Evolutionary conservation across 1,140 invertebrate species (phyloP).

Genomic region (Drosophila melanica): DNA sequence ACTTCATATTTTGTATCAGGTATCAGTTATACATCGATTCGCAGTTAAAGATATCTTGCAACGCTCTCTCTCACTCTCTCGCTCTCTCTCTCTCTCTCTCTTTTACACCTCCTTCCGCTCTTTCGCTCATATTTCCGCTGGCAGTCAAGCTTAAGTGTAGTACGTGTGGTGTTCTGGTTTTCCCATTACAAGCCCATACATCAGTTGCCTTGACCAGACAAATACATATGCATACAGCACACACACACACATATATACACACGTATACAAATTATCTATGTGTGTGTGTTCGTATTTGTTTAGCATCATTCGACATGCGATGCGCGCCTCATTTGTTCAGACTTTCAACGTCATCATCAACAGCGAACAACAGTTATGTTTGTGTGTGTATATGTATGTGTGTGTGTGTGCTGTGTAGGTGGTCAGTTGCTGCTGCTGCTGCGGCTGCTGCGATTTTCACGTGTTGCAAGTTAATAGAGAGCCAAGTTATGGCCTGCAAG

Average conservation of each 20-base stretch:
- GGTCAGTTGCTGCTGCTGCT: constrained; percentile 11
- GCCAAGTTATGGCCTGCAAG: constrained; percentile 51
- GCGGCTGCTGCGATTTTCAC: constrained; percentile 44
- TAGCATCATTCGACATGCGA: constrained; percentile 44
- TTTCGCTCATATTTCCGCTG: background rate
- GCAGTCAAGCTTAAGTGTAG: constrained; percentile 19
- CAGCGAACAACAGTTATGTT: constrained; percentile 12
- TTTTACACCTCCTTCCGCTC: background rate
- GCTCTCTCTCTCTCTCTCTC: background rate
- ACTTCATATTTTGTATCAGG: no score
- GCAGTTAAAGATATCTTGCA: background rate
- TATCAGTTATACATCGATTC: no score
- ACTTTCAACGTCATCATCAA: constrained; percentile 62
- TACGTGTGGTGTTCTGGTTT: constrained; percentile 9
- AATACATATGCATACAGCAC: background rate
- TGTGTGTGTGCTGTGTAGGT: background rate
- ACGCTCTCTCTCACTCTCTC: background rate
- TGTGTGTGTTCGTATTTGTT: constrained; percentile 7
- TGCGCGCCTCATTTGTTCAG: constrained; percentile 60
- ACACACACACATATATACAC: background rate
- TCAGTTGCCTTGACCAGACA: constrained; percentile 15
- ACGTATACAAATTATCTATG: background rate
- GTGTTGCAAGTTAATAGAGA: constrained; percentile 65
- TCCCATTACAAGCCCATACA: constrained; percentile 8
- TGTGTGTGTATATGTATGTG: constrained; percentile 1